A percentile compares a stretch with the other conserved stretches of the same genome.
These are phyloP conservation scores for Drosophila maculinotata DNA, from an alignment of 2,888 invertebrate genomes.

Conservation along the genomic window DNA sequence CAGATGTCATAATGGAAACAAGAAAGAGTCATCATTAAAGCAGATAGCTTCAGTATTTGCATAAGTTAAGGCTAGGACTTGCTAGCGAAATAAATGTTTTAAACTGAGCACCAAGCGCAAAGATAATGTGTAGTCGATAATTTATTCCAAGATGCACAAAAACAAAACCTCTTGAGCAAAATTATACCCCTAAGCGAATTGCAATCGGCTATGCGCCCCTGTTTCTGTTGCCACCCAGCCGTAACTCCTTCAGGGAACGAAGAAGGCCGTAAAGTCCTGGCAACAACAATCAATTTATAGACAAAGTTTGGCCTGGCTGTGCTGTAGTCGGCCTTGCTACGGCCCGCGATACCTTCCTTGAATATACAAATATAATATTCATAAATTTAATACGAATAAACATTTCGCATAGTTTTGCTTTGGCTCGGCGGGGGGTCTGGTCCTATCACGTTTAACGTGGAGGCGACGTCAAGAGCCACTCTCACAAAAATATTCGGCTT, in stretches of 20 bases:
- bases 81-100: not conserved
- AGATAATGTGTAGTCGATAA: slow-evolving; percentile 52
- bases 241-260: slow-evolving; percentile 30
- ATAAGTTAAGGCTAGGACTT: not conserved
- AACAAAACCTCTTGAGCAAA: slow-evolving; percentile 60
- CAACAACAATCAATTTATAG: slow-evolving; percentile 63
- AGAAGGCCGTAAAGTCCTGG: slow-evolving; percentile 43
- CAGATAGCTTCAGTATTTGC: not conserved
- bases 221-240: slow-evolving; percentile 8
- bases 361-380: slow-evolving; percentile 72
- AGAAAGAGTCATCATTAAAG: too few species aligned
- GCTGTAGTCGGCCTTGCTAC: slow-evolving; percentile 26
- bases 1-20: too few species aligned
- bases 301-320: slow-evolving; percentile 59
- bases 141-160: slow-evolving; percentile 56
- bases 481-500: slow-evolving; percentile 55
- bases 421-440: slow-evolving; percentile 13
- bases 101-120: not conserved
- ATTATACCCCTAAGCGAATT: slow-evolving; percentile 59
- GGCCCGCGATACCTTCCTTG: slow-evolving; percentile 49
- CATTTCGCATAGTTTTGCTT: slow-evolving; percentile 65
- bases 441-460: slow-evolving; percentile 57
- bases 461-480: slow-evolving; percentile 58
- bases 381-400: slow-evolving; percentile 78
- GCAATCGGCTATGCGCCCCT: slow-evolving; percentile 45